These are phyloP conservation scores for Zoroaster sp. DNA, from an alignment of 53 echinoderm and acorn worm genomes.

Conservation along the genomic window DNA sequence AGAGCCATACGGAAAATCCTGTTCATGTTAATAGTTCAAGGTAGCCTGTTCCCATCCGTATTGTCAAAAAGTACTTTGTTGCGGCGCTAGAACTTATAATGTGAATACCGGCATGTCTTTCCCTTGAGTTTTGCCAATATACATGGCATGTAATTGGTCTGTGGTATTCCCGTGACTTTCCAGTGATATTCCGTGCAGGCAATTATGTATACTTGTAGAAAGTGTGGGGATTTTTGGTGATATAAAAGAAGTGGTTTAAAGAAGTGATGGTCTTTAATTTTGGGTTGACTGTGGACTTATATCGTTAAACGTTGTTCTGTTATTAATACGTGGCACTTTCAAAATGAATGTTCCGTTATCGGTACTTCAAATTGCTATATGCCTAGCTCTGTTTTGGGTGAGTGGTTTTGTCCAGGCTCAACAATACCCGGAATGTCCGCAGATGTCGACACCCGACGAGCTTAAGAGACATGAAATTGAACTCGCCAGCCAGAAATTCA, in stretches of 20 bases:
- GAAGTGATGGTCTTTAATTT: too few species aligned
- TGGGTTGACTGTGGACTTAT: neutral
- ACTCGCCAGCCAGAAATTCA: neutral
- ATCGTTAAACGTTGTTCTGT: neutral
- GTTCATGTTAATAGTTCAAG: neutral
- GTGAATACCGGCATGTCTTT: too few species aligned
- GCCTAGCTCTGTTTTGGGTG: neutral
- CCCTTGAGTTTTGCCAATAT: too few species aligned
- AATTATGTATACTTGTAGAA: too few species aligned
- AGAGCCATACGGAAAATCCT: neutral
- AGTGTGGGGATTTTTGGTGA: too few species aligned
- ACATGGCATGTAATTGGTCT: too few species aligned
- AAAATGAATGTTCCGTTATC: neutral
- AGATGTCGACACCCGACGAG: neutral
- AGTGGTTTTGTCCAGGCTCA: neutral
- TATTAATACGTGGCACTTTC: neutral
- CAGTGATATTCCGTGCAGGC: too few species aligned
- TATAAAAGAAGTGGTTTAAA: too few species aligned
- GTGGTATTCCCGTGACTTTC: too few species aligned
- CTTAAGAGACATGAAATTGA: neutral
- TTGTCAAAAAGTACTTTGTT: too few species aligned
- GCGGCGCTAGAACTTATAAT: too few species aligned
- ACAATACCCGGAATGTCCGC: neutral
- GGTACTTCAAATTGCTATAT: neutral
- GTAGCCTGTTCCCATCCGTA: too few species aligned